Conservation (phyloP, 2,888 invertebrate genomes). For the Tinea semifulvella region DNA sequence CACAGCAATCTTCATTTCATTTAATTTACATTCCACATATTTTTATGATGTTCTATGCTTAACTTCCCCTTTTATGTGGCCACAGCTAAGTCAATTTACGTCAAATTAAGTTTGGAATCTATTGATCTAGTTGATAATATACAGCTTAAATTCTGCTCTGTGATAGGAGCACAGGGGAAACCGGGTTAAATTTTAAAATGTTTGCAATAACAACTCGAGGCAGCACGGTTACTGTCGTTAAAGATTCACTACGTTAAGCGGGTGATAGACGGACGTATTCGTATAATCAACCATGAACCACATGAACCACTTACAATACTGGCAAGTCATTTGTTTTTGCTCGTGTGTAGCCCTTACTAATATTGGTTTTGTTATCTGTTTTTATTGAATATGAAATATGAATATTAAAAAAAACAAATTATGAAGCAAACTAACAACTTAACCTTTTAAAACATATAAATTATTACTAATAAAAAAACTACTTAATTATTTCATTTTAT, state of each 20-base stretch:
- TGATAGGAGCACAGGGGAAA: neutral
- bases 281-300: too few species aligned
- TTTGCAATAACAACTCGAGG: neutral
- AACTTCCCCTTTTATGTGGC: neutral
- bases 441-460: too few species aligned
- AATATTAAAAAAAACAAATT: too few species aligned
- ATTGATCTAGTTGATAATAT: neutral
- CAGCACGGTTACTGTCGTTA: neutral
- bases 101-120: neutral
- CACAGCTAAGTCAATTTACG: neutral
- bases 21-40: slow-evolving; percentile 6
- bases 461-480: too few species aligned
- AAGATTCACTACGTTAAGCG: slow-evolving; percentile 7
- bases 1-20: slow-evolving; percentile 8
- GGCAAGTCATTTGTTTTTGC: too few species aligned
- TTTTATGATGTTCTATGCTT: slow-evolving; percentile 1
- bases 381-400: too few species aligned
- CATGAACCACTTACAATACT: too few species aligned
- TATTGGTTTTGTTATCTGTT: too few species aligned
- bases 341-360: too few species aligned
- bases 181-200: neutral
- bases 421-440: too few species aligned
- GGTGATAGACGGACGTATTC: too few species aligned
- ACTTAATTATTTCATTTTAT: too few species aligned
- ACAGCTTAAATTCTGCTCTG: neutral